Percentiles rank a stretch among this genome's conserved stretches.
phyloP scores from a whole-genome alignment of 2,797 vertebrate genomes.

The Chloroceryle inda region DNA sequence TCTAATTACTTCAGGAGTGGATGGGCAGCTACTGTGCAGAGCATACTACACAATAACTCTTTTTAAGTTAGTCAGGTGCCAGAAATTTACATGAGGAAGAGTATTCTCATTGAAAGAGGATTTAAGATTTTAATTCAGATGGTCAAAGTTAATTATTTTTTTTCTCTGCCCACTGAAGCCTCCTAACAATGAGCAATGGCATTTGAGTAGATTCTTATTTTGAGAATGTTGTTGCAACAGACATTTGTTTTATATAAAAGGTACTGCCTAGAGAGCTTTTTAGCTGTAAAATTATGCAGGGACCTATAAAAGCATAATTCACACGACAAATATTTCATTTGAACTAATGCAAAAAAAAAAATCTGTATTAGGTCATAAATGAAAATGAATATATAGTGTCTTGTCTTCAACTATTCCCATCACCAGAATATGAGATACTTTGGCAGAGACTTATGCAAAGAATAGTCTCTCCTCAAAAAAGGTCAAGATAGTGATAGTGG shows the following conservation, averaged over 20 bases:
- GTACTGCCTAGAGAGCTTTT: background rate
- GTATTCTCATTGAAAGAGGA: background rate
- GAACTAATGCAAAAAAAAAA: slow-evolving; percentile 23
- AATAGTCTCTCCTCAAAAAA: slow-evolving; percentile 14
- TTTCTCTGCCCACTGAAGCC: background rate
- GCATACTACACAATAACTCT: background rate
- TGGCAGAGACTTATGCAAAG: background rate
- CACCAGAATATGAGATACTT: slow-evolving; percentile 13
- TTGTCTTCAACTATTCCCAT: background rate
- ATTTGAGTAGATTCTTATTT: background rate
- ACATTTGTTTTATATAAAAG: background rate
- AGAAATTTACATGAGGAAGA: background rate
- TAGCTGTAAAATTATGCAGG: background rate
- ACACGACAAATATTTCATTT: background rate
- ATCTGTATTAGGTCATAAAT: slow-evolving; percentile 25
- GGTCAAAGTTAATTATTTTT: background rate
- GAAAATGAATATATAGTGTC: background rate
- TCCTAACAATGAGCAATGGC: background rate
- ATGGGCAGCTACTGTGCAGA: background rate
- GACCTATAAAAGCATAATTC: slow-evolving; percentile 8
- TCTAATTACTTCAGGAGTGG: background rate
- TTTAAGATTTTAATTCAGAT: background rate
- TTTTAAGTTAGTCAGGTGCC: background rate
- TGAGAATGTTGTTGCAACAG: background rate
- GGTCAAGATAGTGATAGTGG: slow-evolving; percentile 16